Conservation (phyloP, 2,888 invertebrate genomes). For the Spialia ferax region DNA sequence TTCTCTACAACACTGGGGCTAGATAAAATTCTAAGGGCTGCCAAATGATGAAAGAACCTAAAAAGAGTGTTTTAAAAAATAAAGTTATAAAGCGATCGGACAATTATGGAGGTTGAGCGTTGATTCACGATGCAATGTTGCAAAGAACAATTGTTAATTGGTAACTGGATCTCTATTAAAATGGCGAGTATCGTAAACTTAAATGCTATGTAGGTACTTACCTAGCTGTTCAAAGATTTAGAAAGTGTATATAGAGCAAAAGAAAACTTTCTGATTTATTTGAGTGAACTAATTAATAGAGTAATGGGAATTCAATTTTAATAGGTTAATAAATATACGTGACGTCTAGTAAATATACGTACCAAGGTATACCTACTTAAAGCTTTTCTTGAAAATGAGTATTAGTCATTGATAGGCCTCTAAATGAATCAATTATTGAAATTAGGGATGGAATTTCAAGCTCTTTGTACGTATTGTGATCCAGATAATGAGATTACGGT, state of each 20-base stretch:
- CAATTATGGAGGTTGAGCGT: conserved; percentile 2
- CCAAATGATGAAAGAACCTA: no score
- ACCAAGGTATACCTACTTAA: not conserved
- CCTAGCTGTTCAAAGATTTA: not conserved
- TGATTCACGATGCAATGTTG: conserved; percentile 15
- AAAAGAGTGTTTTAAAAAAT: not conserved
- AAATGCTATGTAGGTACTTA: not conserved
- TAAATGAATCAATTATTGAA: no score
- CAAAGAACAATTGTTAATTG: conserved; percentile 24
- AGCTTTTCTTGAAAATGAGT: no score
- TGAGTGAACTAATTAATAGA: not conserved
- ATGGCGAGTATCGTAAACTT: not conserved
- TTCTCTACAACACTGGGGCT: no score
- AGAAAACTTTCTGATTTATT: not conserved
- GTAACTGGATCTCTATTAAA: conserved; percentile 28
- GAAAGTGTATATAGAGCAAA: not conserved
- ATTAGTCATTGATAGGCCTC: no score
- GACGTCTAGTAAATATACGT: not conserved
- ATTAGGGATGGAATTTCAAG: no score
- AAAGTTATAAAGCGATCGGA: conserved; percentile 5
- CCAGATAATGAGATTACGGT: no score
- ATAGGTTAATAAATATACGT: no score
- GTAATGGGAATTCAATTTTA: no score
- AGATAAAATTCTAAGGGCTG: no score
- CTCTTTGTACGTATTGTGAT: no score